Percentiles rank a stretch among this genome's conserved stretches.
phyloP scores from a whole-genome alignment of 2,797 vertebrate genomes.

The Hoplostethus mediterraneus region DNA sequence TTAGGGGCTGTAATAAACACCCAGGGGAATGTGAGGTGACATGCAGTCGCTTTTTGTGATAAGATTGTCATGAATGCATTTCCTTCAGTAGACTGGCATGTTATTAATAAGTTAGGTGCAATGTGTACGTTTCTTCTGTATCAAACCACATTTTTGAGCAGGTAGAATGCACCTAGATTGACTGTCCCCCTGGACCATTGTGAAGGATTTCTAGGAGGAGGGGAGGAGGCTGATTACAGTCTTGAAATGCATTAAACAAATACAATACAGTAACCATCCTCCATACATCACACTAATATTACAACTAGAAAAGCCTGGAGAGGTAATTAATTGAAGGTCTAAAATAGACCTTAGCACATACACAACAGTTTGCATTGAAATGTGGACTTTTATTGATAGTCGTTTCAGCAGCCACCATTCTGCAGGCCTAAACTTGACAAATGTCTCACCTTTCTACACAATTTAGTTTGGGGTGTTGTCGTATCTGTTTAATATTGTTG shows the following conservation, averaged over 20 bases:
- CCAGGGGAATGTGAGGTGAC: constrained; percentile 55
- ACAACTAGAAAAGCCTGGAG: too few species aligned
- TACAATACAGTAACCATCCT: too few species aligned
- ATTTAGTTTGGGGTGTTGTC: constrained; percentile 57
- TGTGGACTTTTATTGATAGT: too few species aligned
- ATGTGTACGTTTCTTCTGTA: constrained; percentile 16
- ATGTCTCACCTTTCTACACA: constrained; percentile 21
- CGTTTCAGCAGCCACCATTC: too few species aligned
- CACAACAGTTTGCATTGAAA: too few species aligned
- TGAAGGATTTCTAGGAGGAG: too few species aligned
- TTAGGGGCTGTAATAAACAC: constrained; percentile 63
- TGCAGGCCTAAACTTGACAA: not conserved
- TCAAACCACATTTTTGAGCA: constrained; percentile 30
- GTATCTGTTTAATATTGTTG: constrained; percentile 61
- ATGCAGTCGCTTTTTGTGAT: constrained; percentile 55
- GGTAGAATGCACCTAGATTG: too few species aligned
- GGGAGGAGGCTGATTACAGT: too few species aligned
- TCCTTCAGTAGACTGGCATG: constrained; percentile 50
- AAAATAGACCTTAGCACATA: not conserved
- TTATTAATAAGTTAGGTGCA: constrained; percentile 48
- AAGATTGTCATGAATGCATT: constrained; percentile 56
- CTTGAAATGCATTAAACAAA: too few species aligned
- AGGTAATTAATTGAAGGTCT: too few species aligned
- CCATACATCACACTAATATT: too few species aligned
- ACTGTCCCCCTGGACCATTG: too few species aligned